phyloP scores from a whole-genome alignment of 64 coral and sea anemone species.

The Hydrozoanthus tunicans region DNA sequence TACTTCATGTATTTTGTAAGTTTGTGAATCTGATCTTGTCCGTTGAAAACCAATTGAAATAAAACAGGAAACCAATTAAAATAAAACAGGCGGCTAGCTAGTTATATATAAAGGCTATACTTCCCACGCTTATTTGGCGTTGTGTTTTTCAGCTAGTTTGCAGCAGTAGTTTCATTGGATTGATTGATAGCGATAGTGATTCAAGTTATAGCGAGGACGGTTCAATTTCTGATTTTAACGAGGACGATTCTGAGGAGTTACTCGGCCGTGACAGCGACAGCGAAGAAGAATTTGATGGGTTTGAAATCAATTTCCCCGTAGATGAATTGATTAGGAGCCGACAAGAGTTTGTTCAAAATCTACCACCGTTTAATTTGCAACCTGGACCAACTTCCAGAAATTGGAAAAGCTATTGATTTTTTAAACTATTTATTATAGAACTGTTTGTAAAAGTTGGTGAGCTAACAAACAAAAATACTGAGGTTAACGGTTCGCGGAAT shows the following conservation, averaged over 20 bases:
- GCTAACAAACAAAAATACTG: conserved; percentile 2
- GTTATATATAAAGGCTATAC: not conserved
- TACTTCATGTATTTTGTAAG: no score
- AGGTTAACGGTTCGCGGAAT: not conserved
- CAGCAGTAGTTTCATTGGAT: not conserved
- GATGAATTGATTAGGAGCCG: not conserved
- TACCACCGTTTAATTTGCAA: conserved; percentile 1
- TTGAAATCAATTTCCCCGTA: not conserved
- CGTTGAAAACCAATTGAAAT: no score
- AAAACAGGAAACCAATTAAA: no score
- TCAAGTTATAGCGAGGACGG: not conserved
- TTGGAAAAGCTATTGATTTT: conserved; percentile 24
- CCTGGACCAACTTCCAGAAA: conserved; percentile 21
- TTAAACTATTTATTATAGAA: conserved; percentile 19
- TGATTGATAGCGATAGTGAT: conserved; percentile 9
- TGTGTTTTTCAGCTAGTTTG: not conserved
- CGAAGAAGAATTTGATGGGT: conserved; percentile 23
- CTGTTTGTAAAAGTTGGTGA: not conserved
- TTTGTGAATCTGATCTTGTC: no score
- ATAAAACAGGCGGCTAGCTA: no score
- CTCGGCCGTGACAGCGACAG: conserved; percentile 13
- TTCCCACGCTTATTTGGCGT: not conserved
- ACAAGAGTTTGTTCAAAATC: not conserved
- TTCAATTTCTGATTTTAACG: not conserved
- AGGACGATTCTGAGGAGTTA: not conserved